Evolutionary conservation across 2,113 vertebrate species (phyloP).

Genomic region (Campylomormyrus numenius): DNA sequence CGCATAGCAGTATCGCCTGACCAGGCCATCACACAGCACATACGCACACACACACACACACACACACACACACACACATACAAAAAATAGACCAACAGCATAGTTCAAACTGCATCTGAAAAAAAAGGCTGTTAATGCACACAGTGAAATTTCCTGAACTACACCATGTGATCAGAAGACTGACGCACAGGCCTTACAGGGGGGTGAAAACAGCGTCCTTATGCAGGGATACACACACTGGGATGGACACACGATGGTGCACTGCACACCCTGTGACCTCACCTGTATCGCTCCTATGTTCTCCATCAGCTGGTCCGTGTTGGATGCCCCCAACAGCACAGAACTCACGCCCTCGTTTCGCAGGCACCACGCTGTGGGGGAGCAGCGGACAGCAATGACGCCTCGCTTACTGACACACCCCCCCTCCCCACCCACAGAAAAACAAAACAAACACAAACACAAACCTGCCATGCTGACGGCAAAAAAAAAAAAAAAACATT

Average conservation of each 20-base stretch:
- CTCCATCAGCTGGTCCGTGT: conserved; percentile 92
- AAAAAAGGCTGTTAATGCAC: background rate
- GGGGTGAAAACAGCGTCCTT: background rate
- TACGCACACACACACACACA: background rate
- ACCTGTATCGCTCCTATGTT: conserved; percentile 99
- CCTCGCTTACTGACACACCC: background rate
- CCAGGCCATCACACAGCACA: background rate
- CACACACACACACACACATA: background rate
- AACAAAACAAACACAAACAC: conserved; percentile 1
- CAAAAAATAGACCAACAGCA: background rate
- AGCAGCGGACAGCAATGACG: conserved; percentile 50
- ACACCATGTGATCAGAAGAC: background rate
- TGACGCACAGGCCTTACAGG: background rate
- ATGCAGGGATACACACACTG: background rate
- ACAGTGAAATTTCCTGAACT: background rate
- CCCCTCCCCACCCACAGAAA: background rate
- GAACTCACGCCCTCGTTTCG: conserved; percentile 95
- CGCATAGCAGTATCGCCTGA: background rate
- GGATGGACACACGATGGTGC: background rate
- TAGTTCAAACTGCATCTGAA: background rate
- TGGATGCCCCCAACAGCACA: conserved; percentile 90
- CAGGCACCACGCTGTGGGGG: conserved; percentile 88
- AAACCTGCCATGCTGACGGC: background rate
- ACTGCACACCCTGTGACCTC: conserved; percentile 32
- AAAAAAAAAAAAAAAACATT: background rate